Percentiles rank a stretch among this genome's conserved stretches.
These are phyloP conservation scores for Drosophila malerkotliana DNA, from an alignment of 1,140 invertebrate genomes.

Conservation along the genomic window DNA sequence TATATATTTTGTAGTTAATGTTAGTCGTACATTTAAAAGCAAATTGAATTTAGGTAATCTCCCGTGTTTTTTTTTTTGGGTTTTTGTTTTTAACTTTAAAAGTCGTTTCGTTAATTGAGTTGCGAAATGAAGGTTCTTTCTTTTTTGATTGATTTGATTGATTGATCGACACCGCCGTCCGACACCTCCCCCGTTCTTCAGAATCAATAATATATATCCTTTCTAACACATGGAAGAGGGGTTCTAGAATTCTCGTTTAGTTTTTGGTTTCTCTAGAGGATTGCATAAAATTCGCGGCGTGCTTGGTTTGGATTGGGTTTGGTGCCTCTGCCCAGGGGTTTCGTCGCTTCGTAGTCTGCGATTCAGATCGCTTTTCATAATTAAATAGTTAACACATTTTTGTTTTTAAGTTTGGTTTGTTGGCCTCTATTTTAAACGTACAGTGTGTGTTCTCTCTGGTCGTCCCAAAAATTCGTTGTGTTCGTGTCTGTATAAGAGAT, in stretches of 20 bases:
- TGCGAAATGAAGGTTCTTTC: conserved; percentile 26
- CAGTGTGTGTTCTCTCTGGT: conserved; percentile 1
- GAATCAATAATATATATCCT: not conserved
- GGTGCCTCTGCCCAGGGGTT: conserved; percentile 11
- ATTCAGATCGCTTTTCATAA: conserved; percentile 8
- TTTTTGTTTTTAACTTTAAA: conserved; percentile 67
- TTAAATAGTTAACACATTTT: conserved; percentile 26
- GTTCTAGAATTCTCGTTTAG: conserved; percentile 15
- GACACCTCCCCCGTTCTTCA: not conserved
- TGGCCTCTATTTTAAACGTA: conserved; percentile 28
- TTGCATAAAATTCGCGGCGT: conserved; percentile 24
- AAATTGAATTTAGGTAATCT: conserved; percentile 54
- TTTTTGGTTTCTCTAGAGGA: conserved; percentile 12
- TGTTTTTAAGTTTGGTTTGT: conserved; percentile 1
- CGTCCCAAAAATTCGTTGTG: conserved; percentile 55
- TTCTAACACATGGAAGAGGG: conserved; percentile 23
- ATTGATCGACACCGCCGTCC: conserved; percentile 21
- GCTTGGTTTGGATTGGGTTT: conserved; percentile 25
- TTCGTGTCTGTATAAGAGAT: conserved; percentile 27
- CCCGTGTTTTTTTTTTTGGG: conserved; percentile 8
- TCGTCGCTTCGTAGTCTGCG: conserved; percentile 21
- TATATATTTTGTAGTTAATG: conserved; percentile 43
- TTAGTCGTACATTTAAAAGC: conserved; percentile 70
- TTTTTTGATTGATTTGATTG: conserved; percentile 37
- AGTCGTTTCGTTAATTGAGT: conserved; percentile 77